These are phyloP conservation scores for Scolanthus callimorphus DNA, from an alignment of 92 coral and sea anemone genomes.

Conservation along the genomic window DNA sequence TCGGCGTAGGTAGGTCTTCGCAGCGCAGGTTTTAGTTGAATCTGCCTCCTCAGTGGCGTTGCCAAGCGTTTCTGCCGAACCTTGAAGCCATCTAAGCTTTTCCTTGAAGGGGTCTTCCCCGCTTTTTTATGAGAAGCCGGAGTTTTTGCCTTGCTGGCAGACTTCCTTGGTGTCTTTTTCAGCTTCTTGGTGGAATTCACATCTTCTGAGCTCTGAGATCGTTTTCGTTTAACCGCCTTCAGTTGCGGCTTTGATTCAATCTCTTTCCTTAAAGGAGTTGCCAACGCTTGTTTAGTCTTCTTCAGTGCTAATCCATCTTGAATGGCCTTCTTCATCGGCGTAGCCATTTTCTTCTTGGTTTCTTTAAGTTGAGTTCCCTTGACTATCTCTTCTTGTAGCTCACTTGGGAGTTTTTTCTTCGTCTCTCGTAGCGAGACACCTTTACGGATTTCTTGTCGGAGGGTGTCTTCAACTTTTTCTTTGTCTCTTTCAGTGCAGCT, in stretches of 20 bases:
- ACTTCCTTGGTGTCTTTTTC: slow-evolving; percentile 32
- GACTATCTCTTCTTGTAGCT: slow-evolving; percentile 50
- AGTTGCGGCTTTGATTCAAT: slow-evolving; percentile 47
- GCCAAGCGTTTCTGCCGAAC: slow-evolving; percentile 41
- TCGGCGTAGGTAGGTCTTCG: slow-evolving; percentile 95
- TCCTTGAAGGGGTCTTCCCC: slow-evolving; percentile 25
- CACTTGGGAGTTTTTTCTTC: slow-evolving; percentile 48
- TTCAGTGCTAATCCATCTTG: slow-evolving; percentile 34
- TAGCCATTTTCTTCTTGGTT: slow-evolving; percentile 47
- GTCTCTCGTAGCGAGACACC: slow-evolving; percentile 43
- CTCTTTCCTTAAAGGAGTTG: slow-evolving; percentile 59
- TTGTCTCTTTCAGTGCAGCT: slow-evolving; percentile 26
- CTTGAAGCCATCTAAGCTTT: slow-evolving; percentile 41
- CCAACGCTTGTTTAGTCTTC: slow-evolving; percentile 41
- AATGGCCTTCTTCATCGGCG: slow-evolving; percentile 56
- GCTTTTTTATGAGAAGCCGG: slow-evolving; percentile 28
- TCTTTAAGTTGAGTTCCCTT: slow-evolving; percentile 36
- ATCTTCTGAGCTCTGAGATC: slow-evolving; percentile 14
- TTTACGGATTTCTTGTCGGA: slow-evolving; percentile 47
- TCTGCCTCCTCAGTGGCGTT: slow-evolving; percentile 59
- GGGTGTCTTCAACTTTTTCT: slow-evolving; percentile 36
- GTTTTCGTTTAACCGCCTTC: slow-evolving; percentile 21
- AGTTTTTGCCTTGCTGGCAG: slow-evolving; percentile 16
- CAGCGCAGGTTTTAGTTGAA: slow-evolving; percentile 45
- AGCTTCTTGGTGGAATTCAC: slow-evolving; percentile 38